These are phyloP conservation scores for Spheniscus mendiculus DNA, from an alignment of 2,113 vertebrate species.

Conservation along the genomic window DNA sequence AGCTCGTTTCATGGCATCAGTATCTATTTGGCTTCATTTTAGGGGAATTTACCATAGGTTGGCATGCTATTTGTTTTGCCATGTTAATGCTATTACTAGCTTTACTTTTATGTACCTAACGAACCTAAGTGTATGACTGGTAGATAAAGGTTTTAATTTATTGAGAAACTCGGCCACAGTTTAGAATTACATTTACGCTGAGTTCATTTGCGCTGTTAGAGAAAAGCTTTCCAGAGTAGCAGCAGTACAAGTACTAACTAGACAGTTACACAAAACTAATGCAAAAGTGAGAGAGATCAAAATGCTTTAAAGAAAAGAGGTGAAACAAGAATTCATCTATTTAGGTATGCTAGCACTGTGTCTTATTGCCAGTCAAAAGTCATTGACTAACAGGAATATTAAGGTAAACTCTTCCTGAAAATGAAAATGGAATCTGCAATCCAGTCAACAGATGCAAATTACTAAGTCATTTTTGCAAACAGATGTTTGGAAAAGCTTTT, in stretches of 20 bases:
- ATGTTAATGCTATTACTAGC: neutral
- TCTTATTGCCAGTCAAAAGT: constrained; percentile 6
- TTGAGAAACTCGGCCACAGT: neutral
- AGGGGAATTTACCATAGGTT: neutral
- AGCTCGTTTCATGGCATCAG: neutral
- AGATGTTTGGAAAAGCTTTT: constrained; percentile 8
- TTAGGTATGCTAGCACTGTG: neutral
- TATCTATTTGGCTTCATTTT: neutral
- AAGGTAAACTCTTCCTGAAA: neutral
- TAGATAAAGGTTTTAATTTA: neutral
- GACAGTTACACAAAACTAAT: neutral
- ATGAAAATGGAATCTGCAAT: constrained; percentile 23
- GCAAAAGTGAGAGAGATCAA: neutral
- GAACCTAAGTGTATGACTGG: neutral
- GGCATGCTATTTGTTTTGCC: neutral
- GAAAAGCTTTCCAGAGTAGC: neutral
- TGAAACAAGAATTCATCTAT: neutral
- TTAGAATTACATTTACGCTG: neutral
- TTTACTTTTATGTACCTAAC: neutral
- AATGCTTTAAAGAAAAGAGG: neutral
- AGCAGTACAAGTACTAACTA: neutral
- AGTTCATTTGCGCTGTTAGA: neutral
- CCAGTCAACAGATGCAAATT: constrained; percentile 26
- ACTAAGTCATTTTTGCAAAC: constrained; percentile 31
- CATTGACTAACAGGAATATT: constrained; percentile 16